Base-by-base conservation (phyloP, 2,113 vertebrate species). In the Uria lomvia region DNA sequence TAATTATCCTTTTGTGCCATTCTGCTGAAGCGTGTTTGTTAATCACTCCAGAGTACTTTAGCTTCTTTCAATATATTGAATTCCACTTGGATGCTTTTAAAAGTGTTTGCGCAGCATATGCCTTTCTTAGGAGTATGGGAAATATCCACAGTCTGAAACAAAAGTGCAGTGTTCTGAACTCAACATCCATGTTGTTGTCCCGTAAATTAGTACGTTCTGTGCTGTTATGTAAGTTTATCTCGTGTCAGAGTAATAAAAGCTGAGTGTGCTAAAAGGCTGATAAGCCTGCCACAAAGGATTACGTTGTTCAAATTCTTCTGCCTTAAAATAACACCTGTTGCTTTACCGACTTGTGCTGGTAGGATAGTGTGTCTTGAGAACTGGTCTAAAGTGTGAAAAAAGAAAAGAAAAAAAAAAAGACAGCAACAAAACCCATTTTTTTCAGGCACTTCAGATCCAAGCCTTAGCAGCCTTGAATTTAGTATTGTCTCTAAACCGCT, bases 61-160 rank as follows among this genome's bases (percentile, higher is more conserved):
- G n/a, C 67, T 86, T 93, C 81, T 92, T 92, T 95, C 90, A 92
- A 71, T 94, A 88, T 96, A 90, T 88, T 92, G 92, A 92, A 94
- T 96, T 94, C 88, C 50, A 71, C 92, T 92, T 95, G 67, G 67
- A 55, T 76, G 74, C 63, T 77, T 94, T 93, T 59, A 55, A 80
- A 93, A 93, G 88, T 88, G 85, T 92, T 96, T 86, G 71, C 2
- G 0, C 67, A 88, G 71, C 81, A 66, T 88, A 76, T 90, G 90
- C 81, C 70, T 93, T 88, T 92, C 74, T 88, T 66, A 63, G 65
- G 71, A 80, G 53, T 88, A 95, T 82, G 88, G 93, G 92, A 96
- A 95, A 90, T 90, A 91, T 14, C 87, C 74, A 75, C 73, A 88
- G n/a, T 24, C 49, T 92, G 88, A 86, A 95, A 96, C 85, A 94